Conservation (phyloP, 2,888 invertebrate species). For the Cheilosia scutellata region DNA sequence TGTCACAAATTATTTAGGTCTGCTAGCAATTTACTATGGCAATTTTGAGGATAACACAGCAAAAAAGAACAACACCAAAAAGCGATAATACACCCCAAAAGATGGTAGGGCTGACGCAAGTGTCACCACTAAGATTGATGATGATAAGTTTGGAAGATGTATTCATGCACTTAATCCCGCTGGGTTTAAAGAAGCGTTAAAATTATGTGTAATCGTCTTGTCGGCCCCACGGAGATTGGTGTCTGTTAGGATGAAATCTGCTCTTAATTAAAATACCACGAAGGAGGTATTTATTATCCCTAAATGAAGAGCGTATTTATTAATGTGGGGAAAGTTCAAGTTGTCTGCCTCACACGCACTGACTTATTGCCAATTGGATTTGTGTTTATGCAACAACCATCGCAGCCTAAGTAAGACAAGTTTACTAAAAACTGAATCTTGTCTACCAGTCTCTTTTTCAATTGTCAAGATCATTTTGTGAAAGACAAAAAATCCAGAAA, state of each 20-base stretch:
- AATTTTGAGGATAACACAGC: conserved; percentile 45
- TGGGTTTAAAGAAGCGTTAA: conserved; percentile 60
- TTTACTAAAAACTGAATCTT: too few species aligned
- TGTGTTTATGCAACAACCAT: background rate
- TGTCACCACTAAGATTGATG: conserved; percentile 64
- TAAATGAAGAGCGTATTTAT: background rate
- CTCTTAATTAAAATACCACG: conserved; percentile 35
- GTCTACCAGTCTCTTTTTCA: too few species aligned
- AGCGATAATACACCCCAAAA: conserved; percentile 24
- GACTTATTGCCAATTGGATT: background rate
- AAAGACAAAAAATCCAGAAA: too few species aligned
- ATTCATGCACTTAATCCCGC: conserved; percentile 58
- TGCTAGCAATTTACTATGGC: conserved; percentile 53
- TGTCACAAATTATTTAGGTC: conserved; percentile 52
- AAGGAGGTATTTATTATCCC: conserved; percentile 3
- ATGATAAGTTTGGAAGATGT: conserved; percentile 60
- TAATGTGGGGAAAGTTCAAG: background rate
- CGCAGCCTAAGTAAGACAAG: background rate
- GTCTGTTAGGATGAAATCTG: conserved; percentile 17
- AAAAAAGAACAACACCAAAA: conserved; percentile 18
- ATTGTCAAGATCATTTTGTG: too few species aligned
- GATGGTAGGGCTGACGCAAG: background rate
- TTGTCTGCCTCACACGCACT: background rate
- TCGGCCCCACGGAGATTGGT: background rate
- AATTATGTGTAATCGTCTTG: conserved; percentile 53